Percentiles rank a stretch among this genome's conserved stretches.
phyloP scores from a whole-genome alignment of 2,113 vertebrate genomes.

The Laticauda laticaudata region DNA sequence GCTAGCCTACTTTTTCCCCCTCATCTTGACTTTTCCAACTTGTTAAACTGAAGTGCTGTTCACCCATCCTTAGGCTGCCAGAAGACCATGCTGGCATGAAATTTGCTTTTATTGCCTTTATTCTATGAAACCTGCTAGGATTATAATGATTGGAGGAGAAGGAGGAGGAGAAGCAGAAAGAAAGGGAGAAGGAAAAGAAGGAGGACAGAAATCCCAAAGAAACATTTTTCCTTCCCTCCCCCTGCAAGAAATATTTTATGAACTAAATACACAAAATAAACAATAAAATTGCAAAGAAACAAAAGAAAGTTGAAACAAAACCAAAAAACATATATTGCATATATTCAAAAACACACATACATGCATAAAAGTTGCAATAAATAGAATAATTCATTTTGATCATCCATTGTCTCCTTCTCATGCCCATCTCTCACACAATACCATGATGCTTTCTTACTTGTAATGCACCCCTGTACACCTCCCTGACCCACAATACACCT shows the following conservation, averaged over 20 bases:
- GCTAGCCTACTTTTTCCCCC: not conserved
- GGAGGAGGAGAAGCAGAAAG: not conserved
- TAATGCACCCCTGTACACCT: not conserved
- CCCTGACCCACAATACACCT: not conserved
- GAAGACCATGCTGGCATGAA: not conserved
- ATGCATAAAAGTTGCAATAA: not conserved
- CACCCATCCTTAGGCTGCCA: not conserved
- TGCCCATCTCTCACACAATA: not conserved
- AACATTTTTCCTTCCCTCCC: not conserved
- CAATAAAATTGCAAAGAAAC: not conserved
- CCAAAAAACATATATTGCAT: not conserved
- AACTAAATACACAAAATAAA: not conserved
- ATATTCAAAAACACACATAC: not conserved
- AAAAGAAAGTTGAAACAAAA: not conserved
- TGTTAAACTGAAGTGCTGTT: not conserved
- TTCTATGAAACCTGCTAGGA: not conserved
- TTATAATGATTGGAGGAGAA: not conserved
- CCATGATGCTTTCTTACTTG: not conserved
- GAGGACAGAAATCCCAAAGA: not conserved
- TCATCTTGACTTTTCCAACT: not conserved
- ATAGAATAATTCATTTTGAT: not conserved
- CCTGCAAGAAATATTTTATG: not conserved
- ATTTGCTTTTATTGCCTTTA: not conserved
- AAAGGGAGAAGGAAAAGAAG: not conserved
- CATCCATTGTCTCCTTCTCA: not conserved